Conservation (phyloP, 2,113 vertebrate species). For the Peromyscus polionotus region DNA sequence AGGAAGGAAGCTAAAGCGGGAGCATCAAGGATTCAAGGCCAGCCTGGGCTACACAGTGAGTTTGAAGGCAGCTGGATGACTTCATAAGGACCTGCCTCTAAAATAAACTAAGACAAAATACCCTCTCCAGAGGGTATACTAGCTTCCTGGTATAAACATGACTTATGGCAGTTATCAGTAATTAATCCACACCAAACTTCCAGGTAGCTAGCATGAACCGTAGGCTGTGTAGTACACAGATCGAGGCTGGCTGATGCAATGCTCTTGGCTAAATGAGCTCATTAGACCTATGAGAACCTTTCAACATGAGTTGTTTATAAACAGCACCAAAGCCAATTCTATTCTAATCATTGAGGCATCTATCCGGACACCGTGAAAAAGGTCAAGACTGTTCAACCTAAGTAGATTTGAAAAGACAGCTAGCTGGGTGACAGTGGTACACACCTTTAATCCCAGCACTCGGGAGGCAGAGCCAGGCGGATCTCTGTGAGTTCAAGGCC, state of each 20-base stretch:
- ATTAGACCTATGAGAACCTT: not conserved
- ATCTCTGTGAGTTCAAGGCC: too few relatives aligned
- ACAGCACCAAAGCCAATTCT: not conserved
- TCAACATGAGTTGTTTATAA: not conserved
- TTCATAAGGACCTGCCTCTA: not conserved
- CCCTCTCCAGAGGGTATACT: not conserved
- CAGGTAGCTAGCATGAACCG: not conserved
- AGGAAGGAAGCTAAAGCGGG: not conserved
- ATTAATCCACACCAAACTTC: not conserved
- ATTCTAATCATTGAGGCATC: not conserved
- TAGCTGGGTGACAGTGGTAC: too few relatives aligned
- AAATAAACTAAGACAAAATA: not conserved
- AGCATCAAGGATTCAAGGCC: not conserved
- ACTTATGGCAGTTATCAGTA: not conserved
- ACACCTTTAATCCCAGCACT: too few relatives aligned
- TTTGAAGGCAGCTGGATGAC: not conserved
- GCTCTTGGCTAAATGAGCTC: not conserved
- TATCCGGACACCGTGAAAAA: not conserved
- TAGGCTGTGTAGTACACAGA: not conserved
- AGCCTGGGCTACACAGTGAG: not conserved
- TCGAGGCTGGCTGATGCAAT: not conserved
- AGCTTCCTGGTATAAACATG: not conserved
- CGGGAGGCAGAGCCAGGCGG: too few relatives aligned
- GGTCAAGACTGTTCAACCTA: not conserved
- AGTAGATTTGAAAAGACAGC: conserved; percentile 25